Conservation (phyloP, 2,113 vertebrate genomes). For the Ameiurus melas region DNA sequence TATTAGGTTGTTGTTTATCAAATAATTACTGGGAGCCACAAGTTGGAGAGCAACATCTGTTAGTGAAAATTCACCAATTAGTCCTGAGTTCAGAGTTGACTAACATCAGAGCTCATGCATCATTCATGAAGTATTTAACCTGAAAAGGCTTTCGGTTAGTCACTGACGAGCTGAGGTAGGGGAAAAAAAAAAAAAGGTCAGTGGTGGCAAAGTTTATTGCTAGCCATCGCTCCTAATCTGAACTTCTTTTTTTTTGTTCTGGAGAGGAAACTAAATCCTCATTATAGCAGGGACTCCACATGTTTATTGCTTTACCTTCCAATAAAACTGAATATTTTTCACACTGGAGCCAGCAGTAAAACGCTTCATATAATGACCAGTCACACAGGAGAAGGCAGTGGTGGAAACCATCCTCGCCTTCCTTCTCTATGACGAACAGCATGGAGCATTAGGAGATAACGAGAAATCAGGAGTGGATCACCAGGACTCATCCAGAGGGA, state of each 20-base stretch:
- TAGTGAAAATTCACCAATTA: constrained; percentile 69
- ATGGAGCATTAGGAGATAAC: background rate
- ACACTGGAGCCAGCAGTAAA: constrained; percentile 59
- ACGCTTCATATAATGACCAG: constrained; percentile 53
- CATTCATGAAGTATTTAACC: constrained; percentile 67
- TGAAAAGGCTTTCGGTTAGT: constrained; percentile 56
- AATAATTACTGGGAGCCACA: constrained; percentile 72
- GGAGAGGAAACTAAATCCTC: constrained; percentile 64
- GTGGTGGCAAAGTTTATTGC: constrained; percentile 53
- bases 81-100: constrained; percentile 68
- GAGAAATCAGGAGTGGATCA: background rate
- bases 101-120: constrained; percentile 63
- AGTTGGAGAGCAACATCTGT: constrained; percentile 69
- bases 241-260: constrained; percentile 53
- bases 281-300: constrained; percentile 60
- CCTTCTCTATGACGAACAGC: background rate
- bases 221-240: constrained; percentile 54
- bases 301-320: constrained; percentile 51
- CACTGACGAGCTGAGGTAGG: constrained; percentile 31
- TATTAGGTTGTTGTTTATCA: constrained; percentile 76
- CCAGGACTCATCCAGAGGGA: background rate
- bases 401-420: constrained; percentile 3
- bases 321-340: constrained; percentile 67
- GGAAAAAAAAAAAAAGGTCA: constrained; percentile 36
- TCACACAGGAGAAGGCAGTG: constrained; percentile 12